Percentiles rank a stretch among this genome's conserved stretches.
Evolutionary conservation across 2,113 vertebrate genomes (phyloP).

Genomic region (Prunella himalayana): DNA sequence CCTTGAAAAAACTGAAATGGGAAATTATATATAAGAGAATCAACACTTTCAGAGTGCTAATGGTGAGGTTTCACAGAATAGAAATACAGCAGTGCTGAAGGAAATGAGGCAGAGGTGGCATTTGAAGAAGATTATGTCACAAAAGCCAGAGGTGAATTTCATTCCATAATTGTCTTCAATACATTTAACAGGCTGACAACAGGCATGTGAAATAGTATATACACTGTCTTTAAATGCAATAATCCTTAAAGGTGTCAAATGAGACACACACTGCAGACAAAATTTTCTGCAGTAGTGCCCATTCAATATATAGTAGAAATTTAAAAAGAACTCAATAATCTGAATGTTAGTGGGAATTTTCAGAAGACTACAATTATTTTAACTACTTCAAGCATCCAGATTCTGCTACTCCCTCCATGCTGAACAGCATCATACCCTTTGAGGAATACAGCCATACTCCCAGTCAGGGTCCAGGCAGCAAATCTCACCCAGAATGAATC

Average conservation of each 20-base stretch:
- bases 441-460: background rate
- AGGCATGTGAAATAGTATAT: background rate
- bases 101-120: background rate
- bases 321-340: background rate
- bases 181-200: background rate
- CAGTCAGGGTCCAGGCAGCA: background rate
- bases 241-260: background rate
- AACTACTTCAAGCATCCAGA: background rate
- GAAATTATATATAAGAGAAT: background rate
- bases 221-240: background rate
- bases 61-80: background rate
- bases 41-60: background rate
- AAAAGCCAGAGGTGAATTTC: background rate
- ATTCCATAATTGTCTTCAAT: background rate
- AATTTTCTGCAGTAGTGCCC: background rate
- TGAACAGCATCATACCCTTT: background rate
- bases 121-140: background rate
- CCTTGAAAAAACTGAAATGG: slow-evolving; percentile 8
- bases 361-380: background rate
- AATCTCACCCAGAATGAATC: background rate
- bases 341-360: background rate
- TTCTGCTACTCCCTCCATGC: background rate
- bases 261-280: background rate
- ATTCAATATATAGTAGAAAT: background rate
- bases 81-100: background rate